phyloP scores from a whole-genome alignment of 2,797 vertebrate species.

The Aulostomus chinensis region DNA sequence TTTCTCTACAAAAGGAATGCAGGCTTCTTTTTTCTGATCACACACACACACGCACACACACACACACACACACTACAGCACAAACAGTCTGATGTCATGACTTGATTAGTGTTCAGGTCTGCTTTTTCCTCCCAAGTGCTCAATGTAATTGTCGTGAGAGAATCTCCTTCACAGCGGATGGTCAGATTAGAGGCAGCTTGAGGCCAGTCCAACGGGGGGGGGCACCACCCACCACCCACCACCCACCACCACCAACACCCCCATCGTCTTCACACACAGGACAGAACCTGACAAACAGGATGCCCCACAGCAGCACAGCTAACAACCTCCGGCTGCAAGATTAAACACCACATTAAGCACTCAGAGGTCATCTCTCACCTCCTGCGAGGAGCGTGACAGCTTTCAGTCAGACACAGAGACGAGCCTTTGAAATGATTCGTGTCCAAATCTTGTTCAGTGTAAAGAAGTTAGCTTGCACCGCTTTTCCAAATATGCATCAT shows the following conservation, averaged over 20 bases:
- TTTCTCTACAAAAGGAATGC: constrained; percentile 8
- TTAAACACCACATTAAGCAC: too few relatives aligned
- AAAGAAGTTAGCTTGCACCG: too few relatives aligned
- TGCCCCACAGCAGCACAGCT: neutral
- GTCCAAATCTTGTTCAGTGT: too few relatives aligned
- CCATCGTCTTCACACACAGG: constrained; percentile 11
- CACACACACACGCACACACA: neutral
- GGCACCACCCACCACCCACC: constrained; percentile 19
- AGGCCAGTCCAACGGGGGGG: constrained; percentile 40
- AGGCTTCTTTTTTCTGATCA: neutral
- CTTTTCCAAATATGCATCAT: too few relatives aligned
- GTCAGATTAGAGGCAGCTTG: constrained; percentile 74
- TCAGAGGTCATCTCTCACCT: too few relatives aligned
- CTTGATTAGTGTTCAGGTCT: neutral
- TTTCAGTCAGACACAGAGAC: too few relatives aligned
- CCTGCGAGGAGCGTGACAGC: too few relatives aligned
- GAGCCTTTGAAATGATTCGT: too few relatives aligned
- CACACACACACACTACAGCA: neutral
- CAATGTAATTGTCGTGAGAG: too few relatives aligned
- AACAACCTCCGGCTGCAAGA: neutral
- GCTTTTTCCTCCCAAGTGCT: neutral
- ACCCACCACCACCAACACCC: constrained; percentile 20
- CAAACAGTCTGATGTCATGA: neutral
- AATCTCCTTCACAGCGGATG: constrained; percentile 10
- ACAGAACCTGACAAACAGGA: constrained; percentile 1